A percentile compares a stretch with the other conserved stretches of the same genome.
phyloP scores from a whole-genome alignment of 2,888 invertebrate species.

The Erpobdella octoculata region DNA sequence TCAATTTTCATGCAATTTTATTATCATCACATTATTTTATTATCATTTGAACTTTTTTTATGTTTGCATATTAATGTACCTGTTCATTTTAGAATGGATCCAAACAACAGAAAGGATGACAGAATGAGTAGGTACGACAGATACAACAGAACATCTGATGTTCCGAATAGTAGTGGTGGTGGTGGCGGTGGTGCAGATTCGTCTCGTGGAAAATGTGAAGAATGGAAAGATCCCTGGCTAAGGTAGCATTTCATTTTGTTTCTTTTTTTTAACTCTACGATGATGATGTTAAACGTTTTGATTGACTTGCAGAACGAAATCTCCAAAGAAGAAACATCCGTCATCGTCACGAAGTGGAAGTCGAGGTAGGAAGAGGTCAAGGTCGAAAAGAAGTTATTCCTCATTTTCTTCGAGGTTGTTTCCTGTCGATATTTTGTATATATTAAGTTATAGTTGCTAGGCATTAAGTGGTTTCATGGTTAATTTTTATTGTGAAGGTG shows the following conservation, averaged over 20 bases:
- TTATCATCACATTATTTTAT: background rate
- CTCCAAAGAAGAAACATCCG: conserved; percentile 37
- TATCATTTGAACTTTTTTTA: background rate
- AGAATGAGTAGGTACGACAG: conserved; percentile 2
- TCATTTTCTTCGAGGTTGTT: conserved; percentile 59
- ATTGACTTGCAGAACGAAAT: conserved; percentile 3
- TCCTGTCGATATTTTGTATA: background rate
- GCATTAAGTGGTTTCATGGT: background rate
- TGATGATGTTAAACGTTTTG: background rate
- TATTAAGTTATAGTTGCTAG: background rate
- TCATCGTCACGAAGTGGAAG: conserved; percentile 52
- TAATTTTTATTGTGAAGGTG: too few relatives aligned
- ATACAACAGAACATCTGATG: background rate
- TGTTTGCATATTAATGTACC: background rate
- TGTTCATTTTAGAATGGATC: background rate
- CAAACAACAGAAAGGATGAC: conserved; percentile 3
- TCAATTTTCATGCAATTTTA: background rate
- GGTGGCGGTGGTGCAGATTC: background rate
- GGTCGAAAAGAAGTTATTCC: conserved; percentile 59
- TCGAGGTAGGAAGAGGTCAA: conserved; percentile 49
- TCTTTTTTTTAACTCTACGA: too few relatives aligned
- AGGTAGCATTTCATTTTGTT: conserved; percentile 38
- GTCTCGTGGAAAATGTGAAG: conserved; percentile 61
- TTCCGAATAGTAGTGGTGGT: too few relatives aligned
- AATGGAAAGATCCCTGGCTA: conserved; percentile 88